Percentiles rank a stretch among this genome's conserved stretches.
phyloP scores from a whole-genome alignment of 2,113 vertebrate species.

The Neolamprologus sp. region DNA sequence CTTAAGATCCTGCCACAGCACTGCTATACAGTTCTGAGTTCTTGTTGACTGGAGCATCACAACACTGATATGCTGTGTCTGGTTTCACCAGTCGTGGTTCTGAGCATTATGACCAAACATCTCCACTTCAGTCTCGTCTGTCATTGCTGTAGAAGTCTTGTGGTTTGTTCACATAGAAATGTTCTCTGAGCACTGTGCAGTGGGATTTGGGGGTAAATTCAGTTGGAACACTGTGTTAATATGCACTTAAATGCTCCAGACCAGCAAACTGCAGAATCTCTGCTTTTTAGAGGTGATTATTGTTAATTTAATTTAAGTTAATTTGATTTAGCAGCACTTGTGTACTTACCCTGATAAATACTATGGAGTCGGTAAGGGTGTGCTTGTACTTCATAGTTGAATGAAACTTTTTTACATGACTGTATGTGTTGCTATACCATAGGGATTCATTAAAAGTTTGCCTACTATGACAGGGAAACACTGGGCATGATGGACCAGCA shows the following conservation, averaged over 20 bases:
- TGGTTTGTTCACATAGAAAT: not conserved
- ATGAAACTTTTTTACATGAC: not conserved
- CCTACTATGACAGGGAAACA: constrained; percentile 45
- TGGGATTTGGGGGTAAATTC: not conserved
- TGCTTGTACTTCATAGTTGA: not conserved
- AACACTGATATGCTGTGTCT: not conserved
- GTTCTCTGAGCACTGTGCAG: not conserved
- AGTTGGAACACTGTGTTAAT: not conserved
- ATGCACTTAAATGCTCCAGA: not conserved
- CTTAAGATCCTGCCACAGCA: not conserved
- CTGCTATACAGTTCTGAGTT: not conserved
- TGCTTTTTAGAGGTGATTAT: not conserved
- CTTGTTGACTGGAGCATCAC: not conserved
- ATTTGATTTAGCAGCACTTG: not conserved
- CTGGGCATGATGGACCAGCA: constrained; percentile 21
- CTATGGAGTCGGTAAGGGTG: not conserved
- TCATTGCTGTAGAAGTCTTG: not conserved
- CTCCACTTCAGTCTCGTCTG: not conserved
- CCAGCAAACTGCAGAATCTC: not conserved
- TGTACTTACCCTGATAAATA: not conserved
- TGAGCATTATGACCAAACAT: not conserved
- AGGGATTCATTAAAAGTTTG: not conserved
- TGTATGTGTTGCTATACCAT: not conserved
- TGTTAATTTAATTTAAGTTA: not conserved
- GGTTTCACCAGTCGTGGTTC: not conserved